These are phyloP conservation scores for Pogonocichla stellata DNA, from an alignment of 2,113 vertebrate genomes.

Conservation along the genomic window DNA sequence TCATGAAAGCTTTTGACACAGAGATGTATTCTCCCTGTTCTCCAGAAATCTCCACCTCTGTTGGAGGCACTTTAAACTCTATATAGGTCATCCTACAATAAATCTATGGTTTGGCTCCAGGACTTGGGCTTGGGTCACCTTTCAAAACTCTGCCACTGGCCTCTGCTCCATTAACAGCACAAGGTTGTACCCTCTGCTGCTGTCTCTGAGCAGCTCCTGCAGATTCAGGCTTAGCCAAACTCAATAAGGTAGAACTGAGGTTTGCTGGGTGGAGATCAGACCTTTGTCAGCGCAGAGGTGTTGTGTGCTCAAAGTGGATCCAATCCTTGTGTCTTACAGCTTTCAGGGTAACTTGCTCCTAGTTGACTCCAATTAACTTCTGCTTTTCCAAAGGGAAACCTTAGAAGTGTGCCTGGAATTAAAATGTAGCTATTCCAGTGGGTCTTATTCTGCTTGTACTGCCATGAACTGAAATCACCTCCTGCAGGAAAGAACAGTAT, in stretches of 20 bases:
- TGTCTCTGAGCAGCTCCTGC: not conserved
- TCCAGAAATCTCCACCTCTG: not conserved
- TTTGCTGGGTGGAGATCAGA: not conserved
- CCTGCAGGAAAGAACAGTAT: not conserved
- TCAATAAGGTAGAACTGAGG: not conserved
- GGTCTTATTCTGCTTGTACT: not conserved
- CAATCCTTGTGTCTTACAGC: not conserved
- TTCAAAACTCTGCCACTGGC: not conserved
- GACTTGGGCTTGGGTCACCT: not conserved
- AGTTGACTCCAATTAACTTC: not conserved
- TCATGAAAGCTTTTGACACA: not conserved
- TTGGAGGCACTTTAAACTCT: not conserved
- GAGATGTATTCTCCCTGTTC: not conserved
- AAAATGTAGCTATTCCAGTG: not conserved
- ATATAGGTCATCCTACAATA: not conserved
- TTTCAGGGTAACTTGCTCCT: not conserved
- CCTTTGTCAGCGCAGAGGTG: not conserved
- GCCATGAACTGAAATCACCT: not conserved
- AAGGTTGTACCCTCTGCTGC: not conserved
- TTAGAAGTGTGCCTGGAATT: not conserved
- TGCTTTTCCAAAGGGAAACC: not conserved
- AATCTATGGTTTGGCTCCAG: not conserved
- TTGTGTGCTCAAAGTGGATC: not conserved
- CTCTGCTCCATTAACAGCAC: not conserved
- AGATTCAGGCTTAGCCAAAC: not conserved